These are phyloP conservation scores for Heliconius ismenius DNA, from an alignment of 2,888 invertebrate genomes.

Conservation along the genomic window DNA sequence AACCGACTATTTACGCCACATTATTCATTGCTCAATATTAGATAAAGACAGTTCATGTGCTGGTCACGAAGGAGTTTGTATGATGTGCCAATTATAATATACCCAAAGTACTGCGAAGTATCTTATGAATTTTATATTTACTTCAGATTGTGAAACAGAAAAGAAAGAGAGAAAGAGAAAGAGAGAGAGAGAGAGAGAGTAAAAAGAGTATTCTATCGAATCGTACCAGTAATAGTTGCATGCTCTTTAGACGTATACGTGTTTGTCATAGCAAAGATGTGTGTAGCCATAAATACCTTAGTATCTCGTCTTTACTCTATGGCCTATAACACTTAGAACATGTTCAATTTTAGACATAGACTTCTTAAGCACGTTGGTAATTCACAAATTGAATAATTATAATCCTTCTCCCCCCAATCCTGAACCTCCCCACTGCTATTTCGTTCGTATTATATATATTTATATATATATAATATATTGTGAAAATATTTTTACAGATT, in stretches of 20 bases:
- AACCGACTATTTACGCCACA: constrained; percentile 26
- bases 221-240: constrained; percentile 61
- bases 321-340: constrained; percentile 58
- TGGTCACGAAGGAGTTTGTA: constrained; percentile 58
- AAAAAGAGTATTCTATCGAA: constrained; percentile 36
- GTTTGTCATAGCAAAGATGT: constrained; percentile 68
- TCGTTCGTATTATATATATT: constrained; percentile 26
- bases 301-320: constrained; percentile 55
- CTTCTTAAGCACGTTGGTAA: constrained; percentile 45
- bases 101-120: constrained; percentile 45
- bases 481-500: constrained; percentile 32
- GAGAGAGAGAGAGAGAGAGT: too few species aligned
- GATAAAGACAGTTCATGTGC: constrained; percentile 54
- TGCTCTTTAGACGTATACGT: constrained; percentile 68
- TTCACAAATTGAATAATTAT: constrained; percentile 30
- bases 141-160: constrained; percentile 36
- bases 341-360: constrained; percentile 46
- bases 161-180: constrained; percentile 16
- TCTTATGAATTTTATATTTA: constrained; percentile 59
- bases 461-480: constrained; percentile 24
- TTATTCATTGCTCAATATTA: constrained; percentile 52
- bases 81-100: constrained; percentile 63
- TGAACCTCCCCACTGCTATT: constrained; percentile 17
- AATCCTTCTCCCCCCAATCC: neutral
- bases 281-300: constrained; percentile 64